Conservation (phyloP, 2,113 vertebrate species). For the Microtus pennsylvanicus region DNA sequence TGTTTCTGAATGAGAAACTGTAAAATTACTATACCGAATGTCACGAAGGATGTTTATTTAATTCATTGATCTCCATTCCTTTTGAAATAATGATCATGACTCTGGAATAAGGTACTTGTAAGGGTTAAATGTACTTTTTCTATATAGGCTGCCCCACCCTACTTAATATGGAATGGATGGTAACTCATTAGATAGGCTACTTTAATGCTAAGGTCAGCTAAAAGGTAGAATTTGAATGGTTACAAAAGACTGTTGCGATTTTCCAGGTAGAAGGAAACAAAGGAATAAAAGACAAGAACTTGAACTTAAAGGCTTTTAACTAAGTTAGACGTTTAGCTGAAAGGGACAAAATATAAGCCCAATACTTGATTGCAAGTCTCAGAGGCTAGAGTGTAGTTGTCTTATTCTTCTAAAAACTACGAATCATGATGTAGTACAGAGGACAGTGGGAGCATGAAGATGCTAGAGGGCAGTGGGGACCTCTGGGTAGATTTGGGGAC, state of each 20-base stretch:
- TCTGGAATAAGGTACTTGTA: neutral
- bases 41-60: neutral
- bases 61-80: neutral
- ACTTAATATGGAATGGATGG: neutral
- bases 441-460: too few species aligned
- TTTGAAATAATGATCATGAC: neutral
- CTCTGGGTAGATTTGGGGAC: neutral
- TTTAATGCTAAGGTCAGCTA: neutral
- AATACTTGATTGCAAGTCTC: neutral
- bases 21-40: neutral
- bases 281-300: neutral
- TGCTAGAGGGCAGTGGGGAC: neutral
- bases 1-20: slow-evolving; percentile 9
- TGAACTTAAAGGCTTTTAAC: neutral
- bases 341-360: neutral
- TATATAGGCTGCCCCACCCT: neutral
- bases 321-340: neutral
- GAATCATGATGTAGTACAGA: neutral
- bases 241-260: neutral
- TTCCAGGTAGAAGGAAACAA: neutral
- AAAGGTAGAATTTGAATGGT: neutral
- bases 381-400: neutral
- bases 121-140: neutral
- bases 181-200: neutral
- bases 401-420: neutral